These are phyloP conservation scores for Pomatostomus ruficeps DNA, from an alignment of 2,113 vertebrate genomes.

Conservation along the genomic window DNA sequence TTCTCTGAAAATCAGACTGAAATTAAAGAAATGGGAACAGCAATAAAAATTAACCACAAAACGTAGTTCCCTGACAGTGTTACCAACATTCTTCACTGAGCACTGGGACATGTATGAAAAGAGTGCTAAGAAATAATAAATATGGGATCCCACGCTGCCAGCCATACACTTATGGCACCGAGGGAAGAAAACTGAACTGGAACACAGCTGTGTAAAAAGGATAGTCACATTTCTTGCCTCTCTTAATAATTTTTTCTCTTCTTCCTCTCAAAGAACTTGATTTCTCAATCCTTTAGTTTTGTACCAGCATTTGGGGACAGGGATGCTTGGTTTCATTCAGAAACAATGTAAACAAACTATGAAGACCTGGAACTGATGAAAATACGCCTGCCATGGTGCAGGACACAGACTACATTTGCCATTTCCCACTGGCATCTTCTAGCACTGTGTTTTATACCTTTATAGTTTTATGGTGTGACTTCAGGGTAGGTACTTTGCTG, in stretches of 20 bases:
- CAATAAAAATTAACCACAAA: neutral
- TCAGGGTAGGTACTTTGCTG: neutral
- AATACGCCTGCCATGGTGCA: neutral
- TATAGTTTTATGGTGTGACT: neutral
- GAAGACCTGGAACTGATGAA: neutral
- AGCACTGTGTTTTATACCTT: neutral
- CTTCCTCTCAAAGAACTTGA: neutral
- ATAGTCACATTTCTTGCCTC: neutral
- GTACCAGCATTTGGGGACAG: neutral
- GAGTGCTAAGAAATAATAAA: neutral
- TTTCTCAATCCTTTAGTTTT: neutral
- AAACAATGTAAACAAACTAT: neutral
- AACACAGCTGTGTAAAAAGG: neutral
- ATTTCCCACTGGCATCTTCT: neutral
- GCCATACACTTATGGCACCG: accelerated
- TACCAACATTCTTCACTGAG: neutral
- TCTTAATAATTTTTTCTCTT: neutral
- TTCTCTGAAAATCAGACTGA: neutral
- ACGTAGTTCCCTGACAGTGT: neutral
- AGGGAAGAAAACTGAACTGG: neutral
- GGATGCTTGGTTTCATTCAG: neutral
- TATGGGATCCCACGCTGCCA: neutral
- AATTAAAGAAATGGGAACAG: neutral
- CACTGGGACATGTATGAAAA: neutral
- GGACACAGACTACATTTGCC: neutral